These are phyloP conservation scores for Drosophila rubida DNA, from an alignment of 2,888 invertebrate species.

Conservation along the genomic window DNA sequence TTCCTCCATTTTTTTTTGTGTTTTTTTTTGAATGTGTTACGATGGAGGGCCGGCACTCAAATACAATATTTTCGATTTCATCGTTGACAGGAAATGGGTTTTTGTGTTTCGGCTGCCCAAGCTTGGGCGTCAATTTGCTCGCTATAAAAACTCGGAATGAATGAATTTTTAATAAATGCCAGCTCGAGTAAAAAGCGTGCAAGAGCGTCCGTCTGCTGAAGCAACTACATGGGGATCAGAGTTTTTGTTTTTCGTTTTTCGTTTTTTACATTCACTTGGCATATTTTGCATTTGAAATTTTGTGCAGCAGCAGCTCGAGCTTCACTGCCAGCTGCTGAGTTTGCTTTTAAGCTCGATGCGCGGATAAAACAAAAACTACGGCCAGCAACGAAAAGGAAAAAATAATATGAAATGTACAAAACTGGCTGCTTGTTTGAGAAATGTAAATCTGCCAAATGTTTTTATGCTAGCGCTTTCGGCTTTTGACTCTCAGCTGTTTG, in stretches of 20 bases:
- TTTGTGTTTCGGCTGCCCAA: conserved; percentile 21
- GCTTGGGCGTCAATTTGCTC: conserved; percentile 47
- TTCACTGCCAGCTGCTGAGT: conserved; percentile 28
- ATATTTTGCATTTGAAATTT: conserved; percentile 73
- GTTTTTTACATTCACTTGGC: conserved; percentile 34
- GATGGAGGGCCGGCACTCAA: conserved; percentile 31
- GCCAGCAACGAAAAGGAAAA: conserved; percentile 8
- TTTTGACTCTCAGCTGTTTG: conserved; percentile 74
- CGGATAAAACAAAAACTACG: conserved; percentile 28
- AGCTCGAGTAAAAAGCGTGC: conserved; percentile 30
- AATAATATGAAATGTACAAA: conserved; percentile 40
- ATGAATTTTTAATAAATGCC: conserved; percentile 76
- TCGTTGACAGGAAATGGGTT: conserved; percentile 62
- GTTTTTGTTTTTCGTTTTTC: conserved; percentile 10
- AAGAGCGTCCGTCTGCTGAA: neutral
- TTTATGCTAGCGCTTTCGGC: conserved; percentile 50
- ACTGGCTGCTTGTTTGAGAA: conserved; percentile 50
- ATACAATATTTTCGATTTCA: conserved; percentile 75
- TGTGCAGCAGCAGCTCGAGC: conserved; percentile 29
- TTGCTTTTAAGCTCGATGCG: conserved; percentile 34
- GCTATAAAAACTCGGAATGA: conserved; percentile 66
- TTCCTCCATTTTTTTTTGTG: conserved; percentile 1
- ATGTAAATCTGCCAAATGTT: conserved; percentile 72
- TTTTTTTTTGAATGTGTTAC: conserved; percentile 11
- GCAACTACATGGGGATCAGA: conserved; percentile 21